A percentile compares a stretch with the other conserved stretches of the same genome.
Evolutionary conservation across 2,797 vertebrate genomes (phyloP).

Genomic region (Dromococcyx pavoninus): DNA sequence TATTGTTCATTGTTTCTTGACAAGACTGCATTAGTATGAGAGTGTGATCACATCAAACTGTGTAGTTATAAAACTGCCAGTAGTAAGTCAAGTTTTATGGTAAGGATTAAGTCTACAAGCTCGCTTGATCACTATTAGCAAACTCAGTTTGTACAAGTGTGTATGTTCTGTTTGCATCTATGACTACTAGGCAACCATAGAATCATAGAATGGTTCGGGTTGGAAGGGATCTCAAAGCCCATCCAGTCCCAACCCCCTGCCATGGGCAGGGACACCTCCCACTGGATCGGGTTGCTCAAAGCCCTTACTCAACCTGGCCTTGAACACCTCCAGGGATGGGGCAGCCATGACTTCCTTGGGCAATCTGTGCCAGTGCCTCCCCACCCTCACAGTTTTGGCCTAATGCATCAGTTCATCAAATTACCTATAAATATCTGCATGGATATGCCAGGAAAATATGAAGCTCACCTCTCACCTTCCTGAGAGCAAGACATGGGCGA

Average conservation of each 20-base stretch:
- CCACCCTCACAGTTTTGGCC: not conserved
- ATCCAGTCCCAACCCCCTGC: too few species aligned
- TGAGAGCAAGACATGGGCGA: not conserved
- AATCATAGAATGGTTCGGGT: too few species aligned
- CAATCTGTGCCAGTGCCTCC: too few species aligned
- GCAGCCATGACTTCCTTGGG: too few species aligned
- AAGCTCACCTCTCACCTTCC: not conserved
- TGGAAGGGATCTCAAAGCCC: too few species aligned
- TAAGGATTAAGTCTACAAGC: not conserved
- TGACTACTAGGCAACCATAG: not conserved
- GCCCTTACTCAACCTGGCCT: too few species aligned
- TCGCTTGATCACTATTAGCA: not conserved
- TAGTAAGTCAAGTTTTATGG: not conserved
- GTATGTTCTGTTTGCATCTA: not conserved
- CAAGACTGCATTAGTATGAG: not conserved
- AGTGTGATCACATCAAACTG: not conserved
- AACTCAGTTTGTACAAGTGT: not conserved
- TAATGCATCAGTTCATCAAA: not conserved
- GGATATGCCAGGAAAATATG: not conserved
- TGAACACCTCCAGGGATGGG: too few species aligned
- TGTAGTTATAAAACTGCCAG: not conserved
- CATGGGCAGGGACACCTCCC: too few species aligned
- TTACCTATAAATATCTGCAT: not conserved
- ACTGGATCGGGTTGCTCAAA: too few species aligned
- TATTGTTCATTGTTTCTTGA: not conserved